Base-by-base conservation (phyloP, 1,140 invertebrate genomes). In the Drosophila nikananu region DNA sequence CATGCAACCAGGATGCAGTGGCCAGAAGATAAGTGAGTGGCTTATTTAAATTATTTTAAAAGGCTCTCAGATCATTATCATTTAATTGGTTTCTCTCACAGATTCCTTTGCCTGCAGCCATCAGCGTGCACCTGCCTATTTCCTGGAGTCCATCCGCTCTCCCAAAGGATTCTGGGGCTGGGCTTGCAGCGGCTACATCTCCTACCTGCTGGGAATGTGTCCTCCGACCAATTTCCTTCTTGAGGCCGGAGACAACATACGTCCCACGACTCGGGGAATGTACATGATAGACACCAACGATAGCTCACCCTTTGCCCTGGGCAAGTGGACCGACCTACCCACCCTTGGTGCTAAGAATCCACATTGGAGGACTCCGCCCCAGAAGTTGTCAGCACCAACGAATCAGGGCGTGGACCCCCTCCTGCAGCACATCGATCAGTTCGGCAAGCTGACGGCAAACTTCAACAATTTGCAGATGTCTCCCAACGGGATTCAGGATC, bases 91-190 rank as follows among this genome's bases (percentile, higher is more conserved):
- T 41, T 12, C 2, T 2, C 9, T 2, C 48, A 0, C 21, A 93
- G 92, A 93, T 73, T 79, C 90, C 5, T 93, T 93, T 80, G 87
- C 90, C 8, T 97, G 96, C 81, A 95, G 95, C 71, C 96, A 96
- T 79, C 96, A 96, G 75, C 92, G 96, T 44, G 94, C 96, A 0
- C 94, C 95, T 0, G 92, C 94, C 4, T 96, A 96, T 67, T 97
- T 95, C 70, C 94, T 95, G 0, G 96, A 97, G 86, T 97, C 96
- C 0, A 95, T 97, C 37, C 95, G 95, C 67, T 94, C 94, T 3
- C 74, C 93, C 5, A 70, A 93, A 5, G 96, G 96, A 2, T 97
- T 97, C 80, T 95, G 94, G 94, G 95, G 95, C 5, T 96, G 95
- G 94, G 93, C 94, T 0, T 96, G 96, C 83, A 84, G 94, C 13